Evolutionary conservation across 2,888 invertebrate genomes (phyloP).

Genomic region (Nomada flava): DNA sequence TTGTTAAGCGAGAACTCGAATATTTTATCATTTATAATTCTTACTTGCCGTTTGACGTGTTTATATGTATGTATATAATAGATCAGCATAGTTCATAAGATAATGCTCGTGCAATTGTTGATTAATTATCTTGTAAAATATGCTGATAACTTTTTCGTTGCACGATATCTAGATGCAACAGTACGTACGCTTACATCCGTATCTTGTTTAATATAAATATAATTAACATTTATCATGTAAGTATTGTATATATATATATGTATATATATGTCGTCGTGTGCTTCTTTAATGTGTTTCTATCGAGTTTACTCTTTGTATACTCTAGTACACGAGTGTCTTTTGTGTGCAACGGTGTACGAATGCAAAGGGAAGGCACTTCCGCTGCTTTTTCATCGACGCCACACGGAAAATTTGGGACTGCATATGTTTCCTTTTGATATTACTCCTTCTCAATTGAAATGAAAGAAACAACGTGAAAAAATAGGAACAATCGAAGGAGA

Average conservation of each 20-base stretch:
- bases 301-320: conserved; percentile 45
- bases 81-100: conserved; percentile 51
- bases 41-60: conserved; percentile 35
- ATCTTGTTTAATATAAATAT: conserved; percentile 58
- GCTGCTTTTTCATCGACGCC: conserved; percentile 74
- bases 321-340: conserved; percentile 56
- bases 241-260: conserved; percentile 65
- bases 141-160: conserved; percentile 75
- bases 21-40: conserved; percentile 35
- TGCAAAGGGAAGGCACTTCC: conserved; percentile 84
- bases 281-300: conserved; percentile 62
- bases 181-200: conserved; percentile 45
- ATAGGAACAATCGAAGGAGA: no score
- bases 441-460: neutral
- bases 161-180: conserved; percentile 81
- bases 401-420: conserved; percentile 46
- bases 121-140: conserved; percentile 48
- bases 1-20: no score
- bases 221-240: conserved; percentile 55
- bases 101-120: conserved; percentile 28
- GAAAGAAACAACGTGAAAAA: neutral
- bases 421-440: neutral
- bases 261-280: conserved; percentile 71
- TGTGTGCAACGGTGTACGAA: conserved; percentile 79
- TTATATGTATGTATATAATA: conserved; percentile 14